phyloP scores from a whole-genome alignment of 2,888 invertebrate genomes.

The Ophion ventricosus region DNA sequence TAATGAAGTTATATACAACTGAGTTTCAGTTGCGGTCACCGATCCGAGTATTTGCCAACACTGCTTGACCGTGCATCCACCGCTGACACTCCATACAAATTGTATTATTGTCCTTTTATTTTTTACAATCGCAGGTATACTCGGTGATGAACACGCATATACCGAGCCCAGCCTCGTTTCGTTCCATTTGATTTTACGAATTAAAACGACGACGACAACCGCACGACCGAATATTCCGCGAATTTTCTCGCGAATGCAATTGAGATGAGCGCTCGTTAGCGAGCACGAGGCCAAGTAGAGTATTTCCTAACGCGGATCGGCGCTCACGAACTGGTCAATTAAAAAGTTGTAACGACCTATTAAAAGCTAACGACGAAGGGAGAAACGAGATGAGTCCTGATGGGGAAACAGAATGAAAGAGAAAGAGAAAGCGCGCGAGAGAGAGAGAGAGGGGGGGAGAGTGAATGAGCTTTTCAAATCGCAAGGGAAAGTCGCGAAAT shows the following conservation, averaged over 20 bases:
- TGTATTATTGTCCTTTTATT: no score
- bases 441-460: conserved; percentile 16
- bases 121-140: no score
- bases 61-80: no score
- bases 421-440: conserved; percentile 27
- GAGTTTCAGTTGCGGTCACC: no score
- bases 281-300: conserved; percentile 37
- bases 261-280: conserved; percentile 69
- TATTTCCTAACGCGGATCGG: conserved; percentile 61
- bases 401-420: conserved; percentile 55
- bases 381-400: conserved; percentile 61
- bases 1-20: no score
- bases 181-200: conserved; percentile 45
- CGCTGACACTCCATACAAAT: no score
- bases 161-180: no score
- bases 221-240: conserved; percentile 53
- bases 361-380: conserved; percentile 67
- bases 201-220: conserved; percentile 48
- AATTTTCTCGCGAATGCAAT: conserved; percentile 67
- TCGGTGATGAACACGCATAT: no score
- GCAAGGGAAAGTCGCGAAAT: conserved; percentile 56
- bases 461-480: conserved; percentile 58
- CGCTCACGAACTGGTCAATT: conserved; percentile 67
- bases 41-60: no score
- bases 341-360: conserved; percentile 72